Evolutionary conservation across 2,888 invertebrate genomes (phyloP), one percentile per base, ranked within the genome.

Genomic region (Pseudolycoriella hygida): DNA sequence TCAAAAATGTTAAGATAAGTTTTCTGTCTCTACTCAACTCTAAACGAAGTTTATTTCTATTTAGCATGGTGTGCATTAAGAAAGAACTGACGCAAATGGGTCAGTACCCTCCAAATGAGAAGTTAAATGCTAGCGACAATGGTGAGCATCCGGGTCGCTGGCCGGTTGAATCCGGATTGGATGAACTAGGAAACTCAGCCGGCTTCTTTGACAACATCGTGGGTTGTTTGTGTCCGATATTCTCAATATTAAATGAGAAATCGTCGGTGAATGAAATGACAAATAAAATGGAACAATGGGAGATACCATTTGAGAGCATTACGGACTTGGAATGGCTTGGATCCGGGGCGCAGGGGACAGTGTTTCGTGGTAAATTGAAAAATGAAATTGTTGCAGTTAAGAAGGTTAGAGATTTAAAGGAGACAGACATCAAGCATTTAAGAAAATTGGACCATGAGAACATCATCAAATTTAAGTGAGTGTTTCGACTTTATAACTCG

Each of bases 281-380:
- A 54, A 54, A 56, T 52, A 62, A 57, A 43, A 54, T 66, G 66
- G 89, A 90, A 64, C 80, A 86, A 54, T 96, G 96, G 96, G 93
- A 94, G 66, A 87, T 96, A 50, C 84, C 89, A 1, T 93, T 92
- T 64, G 92, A 94, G 58, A 72, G 77, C 15, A 87, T 97, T 50
- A 82, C 66, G 3, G 86, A 92, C 55, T 68, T 96, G 46, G 76
- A 85, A 56, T 96, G 88, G 78, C 67, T 97, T 45, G 96, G 94
- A 1, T 85, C 89, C 48, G 97, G 97, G 1, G 93, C 94, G 4
- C 96, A 97, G 62, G 96, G 96, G 4, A 86, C 89, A 1, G 96
- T 97, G 1, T 96, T 88, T 65, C 80, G 84, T 45, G 96, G 93
- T 1, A 80, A 74, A 55, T 68, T 89, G 48, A 77, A 74, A 50